Percentiles rank a stretch among this genome's conserved stretches.
Conservation (phyloP, 1,140 invertebrate genomes). For the Eubasilissa regina region DNA sequence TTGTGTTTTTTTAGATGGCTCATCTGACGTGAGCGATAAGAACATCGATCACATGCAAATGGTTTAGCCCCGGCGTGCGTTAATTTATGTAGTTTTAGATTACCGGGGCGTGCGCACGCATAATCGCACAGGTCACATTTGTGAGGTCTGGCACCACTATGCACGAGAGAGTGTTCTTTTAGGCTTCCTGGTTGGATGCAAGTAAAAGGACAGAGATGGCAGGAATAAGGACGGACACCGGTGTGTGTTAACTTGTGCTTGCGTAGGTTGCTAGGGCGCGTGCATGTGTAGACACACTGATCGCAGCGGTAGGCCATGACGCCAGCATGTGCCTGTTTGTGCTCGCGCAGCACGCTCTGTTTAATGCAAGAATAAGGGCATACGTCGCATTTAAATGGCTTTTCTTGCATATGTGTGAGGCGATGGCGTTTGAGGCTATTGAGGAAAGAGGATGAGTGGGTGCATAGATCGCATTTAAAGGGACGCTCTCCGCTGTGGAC, state of each 20-base stretch:
- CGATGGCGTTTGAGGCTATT: neutral
- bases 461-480: neutral
- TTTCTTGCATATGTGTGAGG: slow-evolving; percentile 1
- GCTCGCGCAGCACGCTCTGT: slow-evolving; percentile 3
- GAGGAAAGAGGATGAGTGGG: neutral
- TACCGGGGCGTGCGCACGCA: slow-evolving; percentile 12
- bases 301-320: slow-evolving; percentile 16
- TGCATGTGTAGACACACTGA: slow-evolving; percentile 36
- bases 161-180: slow-evolving; percentile 27
- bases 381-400: slow-evolving; percentile 28
- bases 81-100: slow-evolving; percentile 31
- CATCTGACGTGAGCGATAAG: slow-evolving; percentile 23
- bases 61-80: slow-evolving; percentile 34
- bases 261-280: neutral
- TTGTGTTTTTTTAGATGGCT: slow-evolving; percentile 33
- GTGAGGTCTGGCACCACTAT: slow-evolving; percentile 33
- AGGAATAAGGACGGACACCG: slow-evolving; percentile 12
- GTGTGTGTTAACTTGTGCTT: slow-evolving; percentile 36
- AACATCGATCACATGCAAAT: slow-evolving; percentile 20
- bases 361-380: slow-evolving; percentile 15
- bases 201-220: slow-evolving; percentile 11
- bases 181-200: slow-evolving; percentile 27
- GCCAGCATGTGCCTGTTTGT: slow-evolving; percentile 28
- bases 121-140: slow-evolving; percentile 38
- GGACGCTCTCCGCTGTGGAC: neutral